Conservation (phyloP, 2,888 invertebrate genomes). For the Epistrophe eligans region DNA sequence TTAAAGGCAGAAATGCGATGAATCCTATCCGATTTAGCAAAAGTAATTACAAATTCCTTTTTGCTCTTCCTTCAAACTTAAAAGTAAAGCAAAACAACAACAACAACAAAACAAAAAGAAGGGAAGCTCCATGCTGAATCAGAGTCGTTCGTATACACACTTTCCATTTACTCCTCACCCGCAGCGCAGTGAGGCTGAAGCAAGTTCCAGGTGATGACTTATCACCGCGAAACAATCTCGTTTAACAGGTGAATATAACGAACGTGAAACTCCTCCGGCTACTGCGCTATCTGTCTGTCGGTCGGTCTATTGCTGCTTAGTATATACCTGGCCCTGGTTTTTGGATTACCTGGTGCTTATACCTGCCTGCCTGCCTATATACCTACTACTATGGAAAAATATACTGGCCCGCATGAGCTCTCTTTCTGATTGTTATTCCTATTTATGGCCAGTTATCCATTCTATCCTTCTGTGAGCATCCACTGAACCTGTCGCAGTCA, state of each 20-base stretch:
- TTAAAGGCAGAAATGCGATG: conserved; percentile 60
- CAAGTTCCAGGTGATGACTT: conserved; percentile 68
- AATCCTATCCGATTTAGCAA: conserved; percentile 65
- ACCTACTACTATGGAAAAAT: background rate
- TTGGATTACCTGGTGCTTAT: conserved; percentile 39
- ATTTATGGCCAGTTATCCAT: conserved; percentile 74
- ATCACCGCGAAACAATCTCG: conserved; percentile 74
- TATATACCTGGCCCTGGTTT: background rate
- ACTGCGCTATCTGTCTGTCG: conserved; percentile 73
- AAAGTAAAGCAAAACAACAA: background rate
- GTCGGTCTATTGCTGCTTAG: conserved; percentile 54
- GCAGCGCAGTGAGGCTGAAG: too few species aligned
- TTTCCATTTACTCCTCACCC: conserved; percentile 32
- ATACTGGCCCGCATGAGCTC: conserved; percentile 65
- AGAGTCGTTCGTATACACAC: background rate
- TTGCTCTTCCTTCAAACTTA: conserved; percentile 22
- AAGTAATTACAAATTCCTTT: conserved; percentile 72
- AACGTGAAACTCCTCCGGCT: conserved; percentile 76
- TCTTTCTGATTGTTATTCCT: conserved; percentile 75
- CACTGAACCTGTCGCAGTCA: conserved; percentile 69
- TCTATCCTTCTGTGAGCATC: conserved; percentile 66
- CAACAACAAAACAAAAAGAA: background rate
- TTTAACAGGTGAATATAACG: conserved; percentile 76
- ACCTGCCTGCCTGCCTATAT: background rate
- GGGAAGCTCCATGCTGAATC: background rate